Percentiles rank a stretch among this genome's conserved stretches.
Conservation (phyloP, 2,113 vertebrate species). For the Burhinus oedicnemus region DNA sequence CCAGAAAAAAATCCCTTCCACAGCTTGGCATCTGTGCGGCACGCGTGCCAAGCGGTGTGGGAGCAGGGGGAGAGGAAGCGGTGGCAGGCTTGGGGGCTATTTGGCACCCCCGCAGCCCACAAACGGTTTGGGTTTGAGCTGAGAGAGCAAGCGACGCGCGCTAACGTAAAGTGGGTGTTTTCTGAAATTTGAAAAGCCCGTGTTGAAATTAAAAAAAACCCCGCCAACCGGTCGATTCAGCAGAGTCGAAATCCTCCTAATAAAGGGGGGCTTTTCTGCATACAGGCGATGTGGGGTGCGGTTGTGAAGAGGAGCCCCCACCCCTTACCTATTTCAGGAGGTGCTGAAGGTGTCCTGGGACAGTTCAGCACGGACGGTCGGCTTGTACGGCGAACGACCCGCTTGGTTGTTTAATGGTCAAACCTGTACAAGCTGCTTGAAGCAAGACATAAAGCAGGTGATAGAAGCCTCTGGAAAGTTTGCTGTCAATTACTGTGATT, state of each 20-base stretch:
- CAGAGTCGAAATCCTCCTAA: not conserved
- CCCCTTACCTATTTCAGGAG: not conserved
- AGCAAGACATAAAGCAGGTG: not conserved
- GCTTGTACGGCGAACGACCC: not conserved
- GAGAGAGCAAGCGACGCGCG: not conserved
- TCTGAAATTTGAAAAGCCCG: not conserved
- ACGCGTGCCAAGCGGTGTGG: constrained; percentile 44
- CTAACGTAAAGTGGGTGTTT: not conserved
- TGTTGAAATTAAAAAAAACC: not conserved
- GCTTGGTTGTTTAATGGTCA: not conserved
- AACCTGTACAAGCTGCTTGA: not conserved
- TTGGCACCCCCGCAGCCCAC: not conserved
- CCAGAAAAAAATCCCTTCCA: not conserved
- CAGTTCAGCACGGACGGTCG: fast-evolving
- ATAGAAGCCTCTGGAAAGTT: constrained; percentile 19
- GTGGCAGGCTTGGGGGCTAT: not conserved
- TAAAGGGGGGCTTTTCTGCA: not conserved
- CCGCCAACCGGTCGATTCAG: fast-evolving
- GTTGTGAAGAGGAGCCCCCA: not conserved
- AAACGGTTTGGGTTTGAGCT: not conserved
- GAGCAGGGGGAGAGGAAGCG: not conserved
- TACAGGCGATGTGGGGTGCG: fast-evolving
- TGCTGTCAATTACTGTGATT: not conserved
- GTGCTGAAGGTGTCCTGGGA: not conserved
- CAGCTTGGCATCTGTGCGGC: constrained; percentile 59